A percentile compares a stretch with the other conserved stretches of the same genome.
Evolutionary conservation across 2,888 invertebrate genomes (phyloP).

Genomic region (Minunthozetes semirufus): DNA sequence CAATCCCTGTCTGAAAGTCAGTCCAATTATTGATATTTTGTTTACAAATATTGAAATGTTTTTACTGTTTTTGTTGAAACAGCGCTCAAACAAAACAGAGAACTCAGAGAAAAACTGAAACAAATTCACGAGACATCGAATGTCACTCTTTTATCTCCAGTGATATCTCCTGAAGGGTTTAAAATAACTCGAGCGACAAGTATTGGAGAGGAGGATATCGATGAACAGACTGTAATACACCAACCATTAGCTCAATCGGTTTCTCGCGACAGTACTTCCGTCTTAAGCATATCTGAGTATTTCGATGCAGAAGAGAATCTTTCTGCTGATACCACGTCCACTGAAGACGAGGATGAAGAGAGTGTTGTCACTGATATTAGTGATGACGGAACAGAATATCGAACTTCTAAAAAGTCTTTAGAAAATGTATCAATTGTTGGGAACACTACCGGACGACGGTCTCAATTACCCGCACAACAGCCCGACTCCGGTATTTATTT

Average conservation of each 20-base stretch:
- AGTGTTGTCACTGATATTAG: slow-evolving; percentile 39
- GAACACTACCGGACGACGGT: slow-evolving; percentile 56
- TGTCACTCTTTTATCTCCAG: slow-evolving; percentile 52
- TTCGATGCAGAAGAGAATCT: slow-evolving; percentile 67
- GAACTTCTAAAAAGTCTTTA: background rate
- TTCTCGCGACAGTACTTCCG: slow-evolving; percentile 65
- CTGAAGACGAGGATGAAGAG: slow-evolving; percentile 54
- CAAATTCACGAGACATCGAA: slow-evolving; percentile 48
- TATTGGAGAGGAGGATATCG: slow-evolving; percentile 31
- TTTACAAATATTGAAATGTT: no score
- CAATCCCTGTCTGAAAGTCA: slow-evolving; percentile 10
- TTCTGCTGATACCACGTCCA: slow-evolving; percentile 57
- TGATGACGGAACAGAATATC: slow-evolving; percentile 34
- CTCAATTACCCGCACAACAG: slow-evolving; percentile 62
- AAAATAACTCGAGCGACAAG: slow-evolving; percentile 20
- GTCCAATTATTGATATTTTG: background rate
- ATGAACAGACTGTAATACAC: slow-evolving; percentile 40
- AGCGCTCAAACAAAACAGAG: slow-evolving; percentile 67
- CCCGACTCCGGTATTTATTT: slow-evolving; percentile 57
- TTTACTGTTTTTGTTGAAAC: no score
- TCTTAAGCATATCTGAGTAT: slow-evolving; percentile 68
- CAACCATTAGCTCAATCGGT: slow-evolving; percentile 60
- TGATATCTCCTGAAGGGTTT: slow-evolving; percentile 26
- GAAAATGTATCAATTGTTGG: slow-evolving; percentile 45
- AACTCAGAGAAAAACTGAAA: slow-evolving; percentile 55